A percentile compares a stretch with the other conserved stretches of the same genome.
Evolutionary conservation across 2,888 invertebrate species (phyloP).

Genomic region (Oasisia sp.): DNA sequence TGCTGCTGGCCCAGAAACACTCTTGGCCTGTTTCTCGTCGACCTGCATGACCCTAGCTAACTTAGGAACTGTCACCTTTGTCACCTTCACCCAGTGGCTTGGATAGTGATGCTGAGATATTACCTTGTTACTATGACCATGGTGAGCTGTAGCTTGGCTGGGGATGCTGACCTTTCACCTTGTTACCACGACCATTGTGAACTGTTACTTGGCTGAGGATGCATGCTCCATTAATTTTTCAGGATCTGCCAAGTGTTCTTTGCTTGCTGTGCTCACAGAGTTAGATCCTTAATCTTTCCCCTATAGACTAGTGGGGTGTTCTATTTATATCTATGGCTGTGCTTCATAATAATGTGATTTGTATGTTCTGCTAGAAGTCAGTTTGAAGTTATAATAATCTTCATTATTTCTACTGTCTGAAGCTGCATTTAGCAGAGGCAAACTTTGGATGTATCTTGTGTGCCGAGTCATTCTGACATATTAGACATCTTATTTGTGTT

Average conservation of each 20-base stretch:
- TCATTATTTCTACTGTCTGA: not conserved
- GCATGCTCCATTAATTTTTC: not conserved
- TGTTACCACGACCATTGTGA: too few species aligned
- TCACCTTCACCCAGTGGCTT: too few species aligned
- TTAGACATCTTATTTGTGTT: not conserved
- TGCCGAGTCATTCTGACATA: not conserved
- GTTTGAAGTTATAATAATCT: not conserved
- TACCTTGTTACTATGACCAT: too few species aligned
- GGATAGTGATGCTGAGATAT: too few species aligned
- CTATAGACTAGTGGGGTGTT: too few species aligned
- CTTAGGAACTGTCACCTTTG: not conserved
- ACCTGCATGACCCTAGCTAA: not conserved
- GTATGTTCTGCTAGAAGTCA: not conserved
- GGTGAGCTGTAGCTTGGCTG: not conserved
- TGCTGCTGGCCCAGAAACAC: too few species aligned
- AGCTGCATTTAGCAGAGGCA: not conserved
- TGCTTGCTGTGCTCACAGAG: not conserved
- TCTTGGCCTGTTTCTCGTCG: not conserved
- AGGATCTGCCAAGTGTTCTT: not conserved
- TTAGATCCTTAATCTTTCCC: too few species aligned
- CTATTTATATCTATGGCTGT: too few species aligned
- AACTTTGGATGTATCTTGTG: not conserved
- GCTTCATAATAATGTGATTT: not conserved
- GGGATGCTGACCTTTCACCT: too few species aligned
- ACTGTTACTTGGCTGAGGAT: too few species aligned